phyloP scores from a whole-genome alignment of 2,113 vertebrate genomes.

The Laticauda laticaudata region DNA sequence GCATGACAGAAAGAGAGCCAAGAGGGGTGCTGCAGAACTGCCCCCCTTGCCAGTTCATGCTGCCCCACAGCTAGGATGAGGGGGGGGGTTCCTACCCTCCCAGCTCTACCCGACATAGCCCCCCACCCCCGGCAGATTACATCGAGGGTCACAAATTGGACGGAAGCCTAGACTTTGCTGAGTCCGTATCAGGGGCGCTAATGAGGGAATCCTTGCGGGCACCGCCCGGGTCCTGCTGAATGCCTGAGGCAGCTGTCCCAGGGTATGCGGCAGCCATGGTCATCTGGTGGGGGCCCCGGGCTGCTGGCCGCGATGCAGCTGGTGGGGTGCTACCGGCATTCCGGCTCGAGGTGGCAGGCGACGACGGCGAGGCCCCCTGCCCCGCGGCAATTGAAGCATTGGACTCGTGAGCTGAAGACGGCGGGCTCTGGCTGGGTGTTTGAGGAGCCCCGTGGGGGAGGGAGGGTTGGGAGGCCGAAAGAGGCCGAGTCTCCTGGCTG shows the following conservation, averaged over 20 bases:
- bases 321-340: conserved; percentile 54
- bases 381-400: conserved; percentile 73
- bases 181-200: conserved; percentile 83
- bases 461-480: conserved; percentile 92
- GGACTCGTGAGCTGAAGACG: conserved; percentile 77
- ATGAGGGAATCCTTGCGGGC: conserved; percentile 79
- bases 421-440: conserved; percentile 75
- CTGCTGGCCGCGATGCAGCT: conserved; percentile 53
- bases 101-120: not conserved
- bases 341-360: not conserved
- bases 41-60: conserved; percentile 2
- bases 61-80: not conserved
- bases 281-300: conserved; percentile 79
- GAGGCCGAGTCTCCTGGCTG: conserved; percentile 84
- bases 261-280: conserved; percentile 70
- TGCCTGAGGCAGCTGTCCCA: conserved; percentile 53
- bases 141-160: conserved; percentile 93
- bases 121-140: not conserved
- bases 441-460: conserved; percentile 81
- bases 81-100: not conserved
- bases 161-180: conserved; percentile 86
- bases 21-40: not conserved
- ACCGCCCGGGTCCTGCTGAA: conserved; percentile 72
- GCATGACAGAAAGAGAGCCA: conserved; percentile 38
- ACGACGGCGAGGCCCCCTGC: conserved; percentile 52